Percentiles rank a stretch among this genome's conserved stretches.
Conservation (phyloP, 1,140 invertebrate genomes). For the Pogonus chalceus region DNA sequence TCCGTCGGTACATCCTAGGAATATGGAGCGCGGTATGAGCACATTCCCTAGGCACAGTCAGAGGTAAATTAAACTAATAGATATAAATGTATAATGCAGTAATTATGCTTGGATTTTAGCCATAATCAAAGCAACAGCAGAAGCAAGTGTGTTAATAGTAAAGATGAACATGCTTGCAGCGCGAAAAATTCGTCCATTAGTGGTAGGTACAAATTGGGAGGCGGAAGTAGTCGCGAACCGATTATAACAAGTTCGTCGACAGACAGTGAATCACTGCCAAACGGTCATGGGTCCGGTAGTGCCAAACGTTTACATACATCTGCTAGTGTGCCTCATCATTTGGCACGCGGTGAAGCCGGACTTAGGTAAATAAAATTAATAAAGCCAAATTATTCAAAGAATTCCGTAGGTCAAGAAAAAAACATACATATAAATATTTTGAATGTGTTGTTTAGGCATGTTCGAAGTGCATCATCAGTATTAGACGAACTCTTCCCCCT, state of each 20-base stretch:
- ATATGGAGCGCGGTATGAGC: neutral
- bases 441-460: too few species aligned
- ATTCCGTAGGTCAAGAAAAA: too few species aligned
- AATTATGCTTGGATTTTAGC: too few species aligned
- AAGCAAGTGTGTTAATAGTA: neutral
- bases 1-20: neutral
- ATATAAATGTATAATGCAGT: too few species aligned
- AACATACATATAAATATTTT: too few species aligned
- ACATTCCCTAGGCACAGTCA: constrained; percentile 2
- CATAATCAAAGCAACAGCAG: neutral
- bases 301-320: constrained; percentile 42
- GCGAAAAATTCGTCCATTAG: constrained; percentile 8
- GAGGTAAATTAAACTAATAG: too few species aligned
- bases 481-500: constrained; percentile 35
- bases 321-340: constrained; percentile 46
- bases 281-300: constrained; percentile 22
- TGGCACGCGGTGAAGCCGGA: constrained; percentile 30
- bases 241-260: constrained; percentile 41
- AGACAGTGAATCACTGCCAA: constrained; percentile 39
- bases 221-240: constrained; percentile 40
- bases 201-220: constrained; percentile 37
- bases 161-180: neutral
- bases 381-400: too few species aligned
- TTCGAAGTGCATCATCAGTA: constrained; percentile 49
- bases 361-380: too few species aligned